phyloP scores from a whole-genome alignment of 2,113 vertebrate species.

The Xiphophorus couchianus region DNA sequence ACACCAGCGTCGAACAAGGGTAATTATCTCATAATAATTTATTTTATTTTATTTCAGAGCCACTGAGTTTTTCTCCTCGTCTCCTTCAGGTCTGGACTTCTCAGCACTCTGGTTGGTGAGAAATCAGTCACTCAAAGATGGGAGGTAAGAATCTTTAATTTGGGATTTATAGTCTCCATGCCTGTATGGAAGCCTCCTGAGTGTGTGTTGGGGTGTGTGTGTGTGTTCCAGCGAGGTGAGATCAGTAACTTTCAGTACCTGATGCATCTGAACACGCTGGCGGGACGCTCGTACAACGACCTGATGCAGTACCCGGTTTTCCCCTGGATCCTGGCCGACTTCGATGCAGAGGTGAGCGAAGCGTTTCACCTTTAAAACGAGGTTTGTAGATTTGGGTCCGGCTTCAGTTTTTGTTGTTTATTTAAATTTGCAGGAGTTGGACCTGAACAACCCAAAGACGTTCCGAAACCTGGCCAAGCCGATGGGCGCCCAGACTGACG shows the following conservation, averaged over 20 bases:
- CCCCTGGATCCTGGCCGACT: slow-evolving; percentile 98
- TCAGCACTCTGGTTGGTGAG: slow-evolving; percentile 97
- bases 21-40: slow-evolving; percentile 61
- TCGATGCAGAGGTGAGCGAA: slow-evolving; percentile 87
- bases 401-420: neutral
- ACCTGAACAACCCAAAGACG: slow-evolving; percentile 93
- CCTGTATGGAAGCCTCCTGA: neutral
- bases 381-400: no score
- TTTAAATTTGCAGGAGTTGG: slow-evolving; percentile 86
- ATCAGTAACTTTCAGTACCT: slow-evolving; percentile 99
- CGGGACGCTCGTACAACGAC: slow-evolving; percentile 96
- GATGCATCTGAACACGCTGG: slow-evolving; percentile 98
- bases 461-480: slow-evolving; percentile 96
- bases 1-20: slow-evolving; percentile 99
- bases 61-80: neutral
- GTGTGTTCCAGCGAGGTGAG: slow-evolving; percentile 89
- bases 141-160: slow-evolving; percentile 84
- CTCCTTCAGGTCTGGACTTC: slow-evolving; percentile 88
- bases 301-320: slow-evolving; percentile 99
- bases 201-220: neutral
- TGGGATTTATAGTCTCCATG: no score
- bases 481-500: slow-evolving; percentile 97
- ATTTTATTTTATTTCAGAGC: neutral
- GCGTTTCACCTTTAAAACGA: neutral
- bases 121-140: slow-evolving; percentile 98